phyloP scores from a whole-genome alignment of 1,140 invertebrate genomes.

The Xylocopa sonorina region DNA sequence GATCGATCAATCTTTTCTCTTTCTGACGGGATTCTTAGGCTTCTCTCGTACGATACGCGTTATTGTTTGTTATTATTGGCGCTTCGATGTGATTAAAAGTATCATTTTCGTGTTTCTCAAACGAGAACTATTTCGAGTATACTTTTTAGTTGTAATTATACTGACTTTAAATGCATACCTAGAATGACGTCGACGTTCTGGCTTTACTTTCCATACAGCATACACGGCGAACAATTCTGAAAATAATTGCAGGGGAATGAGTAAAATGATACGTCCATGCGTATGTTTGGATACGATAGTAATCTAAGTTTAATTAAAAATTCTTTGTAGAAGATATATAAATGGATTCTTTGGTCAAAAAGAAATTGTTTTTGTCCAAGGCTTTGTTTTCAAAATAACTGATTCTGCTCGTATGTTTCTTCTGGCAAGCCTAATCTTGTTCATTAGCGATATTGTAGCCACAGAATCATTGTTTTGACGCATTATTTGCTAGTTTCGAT shows the following conservation, averaged over 20 bases:
- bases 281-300: too few relatives aligned
- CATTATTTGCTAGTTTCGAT: neutral
- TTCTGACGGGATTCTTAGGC: constrained; percentile 16
- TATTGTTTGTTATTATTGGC: too few relatives aligned
- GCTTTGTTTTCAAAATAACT: neutral
- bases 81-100: neutral
- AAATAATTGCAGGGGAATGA: too few relatives aligned
- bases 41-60: neutral
- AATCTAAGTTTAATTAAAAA: too few relatives aligned
- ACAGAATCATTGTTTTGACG: neutral
- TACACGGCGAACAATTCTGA: too few relatives aligned
- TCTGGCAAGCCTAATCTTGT: neutral
- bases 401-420: neutral
- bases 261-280: too few relatives aligned
- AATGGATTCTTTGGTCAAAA: too few relatives aligned
- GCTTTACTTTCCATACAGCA: too few relatives aligned
- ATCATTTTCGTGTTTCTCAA: neutral
- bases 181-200: too few relatives aligned
- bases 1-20: constrained; percentile 55
- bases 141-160: neutral
- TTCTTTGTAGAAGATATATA: too few relatives aligned
- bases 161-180: neutral
- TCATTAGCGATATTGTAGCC: neutral
- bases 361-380: too few relatives aligned
- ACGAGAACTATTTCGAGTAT: neutral